Evolutionary conservation across 2,113 vertebrate genomes (phyloP), one percentile per base, ranked within the genome.

Genomic region (Pyxicephalus adspersus): DNA sequence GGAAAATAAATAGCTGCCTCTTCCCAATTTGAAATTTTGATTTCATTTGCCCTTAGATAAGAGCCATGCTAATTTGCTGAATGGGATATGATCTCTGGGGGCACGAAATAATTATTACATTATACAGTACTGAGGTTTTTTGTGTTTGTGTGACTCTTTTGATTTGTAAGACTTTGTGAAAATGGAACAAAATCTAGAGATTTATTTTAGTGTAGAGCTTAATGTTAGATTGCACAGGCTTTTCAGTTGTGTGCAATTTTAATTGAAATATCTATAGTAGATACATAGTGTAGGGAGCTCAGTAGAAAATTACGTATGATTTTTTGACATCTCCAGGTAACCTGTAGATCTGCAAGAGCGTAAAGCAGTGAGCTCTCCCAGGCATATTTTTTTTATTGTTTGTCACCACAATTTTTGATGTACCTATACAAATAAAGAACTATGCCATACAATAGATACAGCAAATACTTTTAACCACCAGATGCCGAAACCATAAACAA

Each of bases 11-110:
- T 83, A 80, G 82, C 83, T 85, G 77, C 78, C 81, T 86, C 80
- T 1, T 0, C 78, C 85, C 89, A 84, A 86, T 89, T 86, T 86
- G 86, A 89, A 85, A 90, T 83, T 90, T 86, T 88, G 85, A 86
- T 90, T 90, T 31, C 85, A 87, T 91, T 91, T 91, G 86, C 86
- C 84, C 88, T 91, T 93, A 90, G 88, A 87, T 87, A 89, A 88
- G 84, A 89, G 66, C 82, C 86, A 83, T 92, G 90, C 84, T 91
- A 89, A 93, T 93, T 88, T 85, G 80, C 85, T 87, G 87, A 82
- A 82, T 82, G 61, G 80, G 63, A 82, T 82, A 75, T 82, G 70
- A 82, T 82, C 80, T 82, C 80, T 82, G 63, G 80, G 80, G 80
- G 80, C 80, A 82, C 65, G 71, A 82, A 82, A 82, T 82, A 74